These are phyloP conservation scores for Caracal caracal DNA, from an alignment of 2,113 vertebrate genomes.

Conservation along the genomic window DNA sequence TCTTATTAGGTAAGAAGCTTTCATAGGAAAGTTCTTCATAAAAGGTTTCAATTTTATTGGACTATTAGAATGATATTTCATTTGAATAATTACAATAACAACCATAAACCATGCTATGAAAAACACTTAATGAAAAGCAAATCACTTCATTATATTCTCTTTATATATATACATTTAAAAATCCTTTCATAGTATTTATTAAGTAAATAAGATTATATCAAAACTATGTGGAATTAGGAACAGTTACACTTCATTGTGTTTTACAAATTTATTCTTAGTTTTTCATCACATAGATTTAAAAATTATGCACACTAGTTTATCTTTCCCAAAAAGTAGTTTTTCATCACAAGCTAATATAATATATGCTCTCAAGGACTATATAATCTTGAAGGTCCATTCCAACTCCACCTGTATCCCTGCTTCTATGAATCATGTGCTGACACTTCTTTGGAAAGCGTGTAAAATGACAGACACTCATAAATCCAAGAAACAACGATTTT, in stretches of 20 bases:
- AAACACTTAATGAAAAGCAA: slow-evolving; percentile 31
- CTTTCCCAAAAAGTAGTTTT: slow-evolving; percentile 48
- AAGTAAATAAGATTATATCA: slow-evolving; percentile 37
- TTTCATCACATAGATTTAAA: slow-evolving; percentile 27
- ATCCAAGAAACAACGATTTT: slow-evolving; percentile 46
- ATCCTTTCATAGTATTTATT: slow-evolving; percentile 6
- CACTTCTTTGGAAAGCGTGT: neutral
- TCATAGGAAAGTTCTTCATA: slow-evolving; percentile 28
- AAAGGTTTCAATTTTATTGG: slow-evolving; percentile 11
- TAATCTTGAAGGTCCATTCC: neutral
- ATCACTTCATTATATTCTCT: neutral
- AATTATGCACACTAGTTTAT: neutral
- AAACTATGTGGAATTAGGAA: neutral
- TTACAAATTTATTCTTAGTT: neutral
- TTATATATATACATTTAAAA: neutral
- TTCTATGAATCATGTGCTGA: neutral
- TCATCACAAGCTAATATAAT: neutral
- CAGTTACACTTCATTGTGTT: neutral
- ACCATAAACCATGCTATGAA: slow-evolving; percentile 28
- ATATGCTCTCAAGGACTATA: neutral
- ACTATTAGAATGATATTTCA: slow-evolving; percentile 19
- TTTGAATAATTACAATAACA: slow-evolving; percentile 46
- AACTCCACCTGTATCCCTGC: neutral
- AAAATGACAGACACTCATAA: slow-evolving; percentile 13
- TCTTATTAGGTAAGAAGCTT: slow-evolving; percentile 35